A percentile compares a stretch with the other conserved stretches of the same genome.
phyloP scores from a whole-genome alignment of 2,888 invertebrate species.

The Bruchidius siliquastri region DNA sequence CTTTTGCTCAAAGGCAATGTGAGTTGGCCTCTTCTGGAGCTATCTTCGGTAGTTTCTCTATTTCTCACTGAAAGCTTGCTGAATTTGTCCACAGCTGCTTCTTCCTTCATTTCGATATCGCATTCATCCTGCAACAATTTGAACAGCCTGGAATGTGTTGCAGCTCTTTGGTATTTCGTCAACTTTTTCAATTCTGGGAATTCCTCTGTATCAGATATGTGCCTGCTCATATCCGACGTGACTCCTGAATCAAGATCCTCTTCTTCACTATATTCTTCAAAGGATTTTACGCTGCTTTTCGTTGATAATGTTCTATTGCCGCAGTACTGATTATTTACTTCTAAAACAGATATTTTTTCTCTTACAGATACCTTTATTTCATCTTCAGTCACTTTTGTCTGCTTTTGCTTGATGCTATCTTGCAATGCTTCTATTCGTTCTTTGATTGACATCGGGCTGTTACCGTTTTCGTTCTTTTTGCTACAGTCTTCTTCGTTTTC shows the following conservation, averaged over 20 bases:
- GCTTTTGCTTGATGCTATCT: conserved; percentile 34
- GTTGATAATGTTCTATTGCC: conserved; percentile 32
- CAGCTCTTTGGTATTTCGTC: conserved; percentile 62
- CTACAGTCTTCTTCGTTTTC: conserved; percentile 19
- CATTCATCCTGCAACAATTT: conserved; percentile 61
- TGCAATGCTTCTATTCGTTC: conserved; percentile 42
- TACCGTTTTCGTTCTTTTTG: conserved; percentile 21
- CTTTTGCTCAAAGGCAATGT: conserved; percentile 49
- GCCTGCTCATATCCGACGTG: conserved; percentile 63
- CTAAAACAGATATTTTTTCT: conserved; percentile 30
- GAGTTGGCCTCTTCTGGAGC: conserved; percentile 50
- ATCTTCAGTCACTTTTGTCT: conserved; percentile 22
- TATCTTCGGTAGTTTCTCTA: conserved; percentile 38
- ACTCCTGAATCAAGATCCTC: conserved; percentile 69
- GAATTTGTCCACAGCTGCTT: conserved; percentile 17
- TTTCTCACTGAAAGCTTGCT: conserved; percentile 22
- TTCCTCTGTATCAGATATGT: conserved; percentile 64
- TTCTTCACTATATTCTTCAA: conserved; percentile 46
- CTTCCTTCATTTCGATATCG: conserved; percentile 42
- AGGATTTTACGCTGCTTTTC: conserved; percentile 41
- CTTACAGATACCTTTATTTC: conserved; percentile 29
- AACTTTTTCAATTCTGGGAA: conserved; percentile 56
- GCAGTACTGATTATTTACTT: conserved; percentile 19
- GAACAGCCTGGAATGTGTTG: conserved; percentile 68
- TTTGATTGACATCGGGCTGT: conserved; percentile 36